These are phyloP conservation scores for Microcaecilia unicolor DNA, from an alignment of 2,797 vertebrate species.

Conservation along the genomic window DNA sequence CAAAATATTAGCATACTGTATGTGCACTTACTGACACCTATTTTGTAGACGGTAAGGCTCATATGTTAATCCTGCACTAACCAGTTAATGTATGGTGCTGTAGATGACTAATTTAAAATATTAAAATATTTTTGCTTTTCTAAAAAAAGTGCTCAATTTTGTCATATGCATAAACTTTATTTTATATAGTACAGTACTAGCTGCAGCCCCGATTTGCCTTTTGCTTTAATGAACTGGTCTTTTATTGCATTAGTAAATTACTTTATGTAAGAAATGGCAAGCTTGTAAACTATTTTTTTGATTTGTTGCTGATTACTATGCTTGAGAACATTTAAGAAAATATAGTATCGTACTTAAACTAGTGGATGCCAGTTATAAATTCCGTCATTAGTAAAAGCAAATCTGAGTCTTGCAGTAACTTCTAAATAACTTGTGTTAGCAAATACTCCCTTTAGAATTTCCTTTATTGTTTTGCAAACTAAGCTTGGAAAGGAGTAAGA, in stretches of 20 bases:
- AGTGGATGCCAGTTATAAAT: conserved; percentile 22
- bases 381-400: conserved; percentile 20
- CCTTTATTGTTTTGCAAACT: conserved; percentile 23
- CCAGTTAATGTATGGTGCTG: too few relatives aligned
- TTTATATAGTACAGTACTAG: conserved; percentile 12
- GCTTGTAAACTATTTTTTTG: conserved; percentile 1
- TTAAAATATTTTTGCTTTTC: too few relatives aligned
- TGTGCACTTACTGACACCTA: too few relatives aligned
- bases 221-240: conserved; percentile 23
- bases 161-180: too few relatives aligned
- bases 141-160: too few relatives aligned
- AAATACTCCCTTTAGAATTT: conserved; percentile 22
- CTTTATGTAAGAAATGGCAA: conserved; percentile 15
- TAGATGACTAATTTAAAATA: too few relatives aligned
- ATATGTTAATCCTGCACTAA: too few relatives aligned
- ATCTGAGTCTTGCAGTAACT: conserved; percentile 17
- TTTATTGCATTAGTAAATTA: conserved; percentile 38
- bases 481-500: conserved; percentile 17
- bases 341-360: conserved; percentile 19
- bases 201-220: conserved; percentile 16
- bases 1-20: too few relatives aligned
- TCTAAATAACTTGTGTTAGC: conserved; percentile 19
- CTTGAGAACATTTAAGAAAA: conserved; percentile 25
- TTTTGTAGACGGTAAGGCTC: too few relatives aligned
- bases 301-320: conserved; percentile 14